phyloP scores from a whole-genome alignment of 2,113 vertebrate genomes.

The Anolis carolinensis region DNA sequence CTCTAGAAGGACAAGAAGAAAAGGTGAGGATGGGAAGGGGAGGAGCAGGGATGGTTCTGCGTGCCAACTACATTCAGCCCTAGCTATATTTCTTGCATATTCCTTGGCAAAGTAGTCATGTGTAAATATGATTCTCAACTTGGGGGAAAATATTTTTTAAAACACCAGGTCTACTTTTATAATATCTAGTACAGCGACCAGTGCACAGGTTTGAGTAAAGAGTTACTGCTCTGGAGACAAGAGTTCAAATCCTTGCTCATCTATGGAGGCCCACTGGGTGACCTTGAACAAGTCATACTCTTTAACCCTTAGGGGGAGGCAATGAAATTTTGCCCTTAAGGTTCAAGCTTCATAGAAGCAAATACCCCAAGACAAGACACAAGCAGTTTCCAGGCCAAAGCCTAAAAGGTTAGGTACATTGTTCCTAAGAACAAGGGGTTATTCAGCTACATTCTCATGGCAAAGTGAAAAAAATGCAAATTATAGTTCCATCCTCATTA shows the following conservation, averaged over 20 bases:
- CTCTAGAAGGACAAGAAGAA: not conserved
- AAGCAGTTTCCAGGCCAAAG: not conserved
- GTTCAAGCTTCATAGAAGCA: not conserved
- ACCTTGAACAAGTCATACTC: too few species aligned
- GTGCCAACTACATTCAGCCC: not conserved
- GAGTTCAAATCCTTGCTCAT: too few species aligned
- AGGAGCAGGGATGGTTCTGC: not conserved
- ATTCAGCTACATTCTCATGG: not conserved
- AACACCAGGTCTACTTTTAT: too few species aligned
- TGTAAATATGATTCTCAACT: not conserved
- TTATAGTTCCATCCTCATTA: not conserved
- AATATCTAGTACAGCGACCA: too few species aligned
- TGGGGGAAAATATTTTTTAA: too few species aligned
- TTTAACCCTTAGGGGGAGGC: too few species aligned
- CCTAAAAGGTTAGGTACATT: not conserved
- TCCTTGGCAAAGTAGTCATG: not conserved
- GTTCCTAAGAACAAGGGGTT: not conserved
- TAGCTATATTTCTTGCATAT: not conserved
- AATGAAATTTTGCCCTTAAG: not conserved
- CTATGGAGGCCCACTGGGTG: too few species aligned
- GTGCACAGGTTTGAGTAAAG: too few species aligned
- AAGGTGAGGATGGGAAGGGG: not conserved
- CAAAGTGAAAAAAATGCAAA: constrained; percentile 14
- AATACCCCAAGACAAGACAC: not conserved
- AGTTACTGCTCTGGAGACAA: too few species aligned